A percentile compares a stretch with the other conserved stretches of the same genome.
Evolutionary conservation across 1,140 invertebrate species (phyloP).

Genomic region (Mya arenaria): DNA sequence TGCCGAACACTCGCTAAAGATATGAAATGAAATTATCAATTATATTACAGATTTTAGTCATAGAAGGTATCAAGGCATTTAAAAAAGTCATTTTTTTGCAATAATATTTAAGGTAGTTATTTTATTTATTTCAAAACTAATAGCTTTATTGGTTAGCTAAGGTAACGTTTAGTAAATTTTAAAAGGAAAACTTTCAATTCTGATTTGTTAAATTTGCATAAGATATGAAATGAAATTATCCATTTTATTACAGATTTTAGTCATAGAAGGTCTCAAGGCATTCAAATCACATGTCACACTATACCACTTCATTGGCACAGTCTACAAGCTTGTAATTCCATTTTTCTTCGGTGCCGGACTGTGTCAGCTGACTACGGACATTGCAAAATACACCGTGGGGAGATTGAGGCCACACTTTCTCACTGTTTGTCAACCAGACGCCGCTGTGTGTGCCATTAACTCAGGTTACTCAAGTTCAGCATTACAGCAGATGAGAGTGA

Average conservation of each 20-base stretch:
- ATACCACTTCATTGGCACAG: background rate
- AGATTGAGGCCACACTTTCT: conserved; percentile 96
- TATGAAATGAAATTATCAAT: background rate
- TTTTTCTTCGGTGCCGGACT: conserved; percentile 92
- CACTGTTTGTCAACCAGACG: conserved; percentile 80
- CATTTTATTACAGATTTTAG: conserved; percentile 22
- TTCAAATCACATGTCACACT: background rate
- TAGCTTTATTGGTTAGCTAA: too few species aligned
- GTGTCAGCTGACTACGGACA: conserved; percentile 89
- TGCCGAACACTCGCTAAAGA: too few species aligned
- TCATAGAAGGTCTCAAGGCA: conserved; percentile 25
- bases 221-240: too few species aligned
- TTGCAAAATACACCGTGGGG: conserved; percentile 95
- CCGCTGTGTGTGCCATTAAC: conserved; percentile 23
- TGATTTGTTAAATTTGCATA: too few species aligned
- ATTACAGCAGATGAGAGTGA: too few species aligned
- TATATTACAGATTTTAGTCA: conserved; percentile 18
- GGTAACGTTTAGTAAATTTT: too few species aligned
- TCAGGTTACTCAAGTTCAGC: conserved; percentile 26
- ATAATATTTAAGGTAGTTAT: too few species aligned
- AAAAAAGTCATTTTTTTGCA: background rate
- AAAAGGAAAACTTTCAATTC: too few species aligned
- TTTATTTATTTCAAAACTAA: too few species aligned
- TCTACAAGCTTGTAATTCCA: conserved; percentile 81
- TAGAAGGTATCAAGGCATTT: conserved; percentile 11